Conservation (phyloP, 2,888 invertebrate genomes). For the Plebejus melissa region DNA sequence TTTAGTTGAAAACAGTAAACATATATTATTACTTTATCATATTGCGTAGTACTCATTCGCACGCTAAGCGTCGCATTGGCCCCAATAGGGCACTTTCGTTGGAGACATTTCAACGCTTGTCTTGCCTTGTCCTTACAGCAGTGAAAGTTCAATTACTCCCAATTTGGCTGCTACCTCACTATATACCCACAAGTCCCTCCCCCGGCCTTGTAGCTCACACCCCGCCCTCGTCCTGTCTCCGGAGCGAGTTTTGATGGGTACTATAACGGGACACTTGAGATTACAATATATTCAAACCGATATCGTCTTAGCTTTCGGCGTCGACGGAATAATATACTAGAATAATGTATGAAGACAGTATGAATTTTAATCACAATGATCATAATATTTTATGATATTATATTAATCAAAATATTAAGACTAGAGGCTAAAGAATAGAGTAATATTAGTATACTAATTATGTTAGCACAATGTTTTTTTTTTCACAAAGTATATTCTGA, state of each 20-base stretch:
- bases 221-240: background rate
- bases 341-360: background rate
- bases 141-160: background rate
- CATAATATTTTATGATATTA: too few species aligned
- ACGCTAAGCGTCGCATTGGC: background rate
- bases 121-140: background rate
- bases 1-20: background rate
- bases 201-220: background rate
- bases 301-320: background rate
- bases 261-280: background rate
- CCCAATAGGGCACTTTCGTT: background rate
- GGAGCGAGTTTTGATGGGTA: background rate
- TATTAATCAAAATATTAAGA: too few species aligned
- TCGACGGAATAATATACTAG: background rate
- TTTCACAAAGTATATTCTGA: too few species aligned
- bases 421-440: too few species aligned
- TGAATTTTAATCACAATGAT: background rate
- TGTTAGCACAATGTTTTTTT: too few species aligned
- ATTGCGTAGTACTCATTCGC: background rate
- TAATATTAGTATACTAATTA: too few species aligned
- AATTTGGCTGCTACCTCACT: background rate
- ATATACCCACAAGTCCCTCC: background rate
- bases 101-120: background rate
- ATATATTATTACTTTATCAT: background rate
- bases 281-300: slow-evolving; percentile 4